Conservation (phyloP, 2,888 invertebrate species). For the Ectemnius lituratus region DNA sequence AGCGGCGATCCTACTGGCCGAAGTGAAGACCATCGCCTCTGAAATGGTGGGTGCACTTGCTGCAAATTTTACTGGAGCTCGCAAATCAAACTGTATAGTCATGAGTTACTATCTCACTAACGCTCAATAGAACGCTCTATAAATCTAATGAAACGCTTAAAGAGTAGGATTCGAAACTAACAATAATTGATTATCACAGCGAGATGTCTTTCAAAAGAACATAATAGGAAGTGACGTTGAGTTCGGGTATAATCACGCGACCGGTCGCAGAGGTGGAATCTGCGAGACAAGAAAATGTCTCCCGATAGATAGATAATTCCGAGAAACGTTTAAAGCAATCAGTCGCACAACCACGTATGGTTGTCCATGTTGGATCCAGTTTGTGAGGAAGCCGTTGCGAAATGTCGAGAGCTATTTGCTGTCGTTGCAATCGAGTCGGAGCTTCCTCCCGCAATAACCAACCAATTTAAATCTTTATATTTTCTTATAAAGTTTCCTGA, state of each 20-base stretch:
- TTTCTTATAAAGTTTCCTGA: too few relatives aligned
- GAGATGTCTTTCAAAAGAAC: too few relatives aligned
- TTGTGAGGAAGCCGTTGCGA: conserved; percentile 44
- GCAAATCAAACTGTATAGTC: too few relatives aligned
- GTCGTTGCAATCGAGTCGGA: background rate
- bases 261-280: conserved; percentile 33
- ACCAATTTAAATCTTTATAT: too few relatives aligned
- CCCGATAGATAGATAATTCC: conserved; percentile 46
- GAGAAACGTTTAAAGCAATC: conserved; percentile 59
- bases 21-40: conserved; percentile 77
- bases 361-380: conserved; percentile 39
- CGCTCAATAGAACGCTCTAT: too few relatives aligned
- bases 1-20: conserved; percentile 80
- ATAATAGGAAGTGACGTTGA: background rate
- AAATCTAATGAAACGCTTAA: too few relatives aligned
- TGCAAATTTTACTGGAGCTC: too few relatives aligned
- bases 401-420: conserved; percentile 28
- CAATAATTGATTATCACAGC: too few relatives aligned
- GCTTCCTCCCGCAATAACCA: too few relatives aligned
- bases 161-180: too few relatives aligned
- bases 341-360: conserved; percentile 49
- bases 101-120: too few relatives aligned
- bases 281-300: conserved; percentile 39
- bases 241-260: conserved; percentile 9
- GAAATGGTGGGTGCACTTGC: conserved; percentile 66